phyloP scores from a whole-genome alignment of 2,113 vertebrate species.

The Tauraco erythrolophus region DNA sequence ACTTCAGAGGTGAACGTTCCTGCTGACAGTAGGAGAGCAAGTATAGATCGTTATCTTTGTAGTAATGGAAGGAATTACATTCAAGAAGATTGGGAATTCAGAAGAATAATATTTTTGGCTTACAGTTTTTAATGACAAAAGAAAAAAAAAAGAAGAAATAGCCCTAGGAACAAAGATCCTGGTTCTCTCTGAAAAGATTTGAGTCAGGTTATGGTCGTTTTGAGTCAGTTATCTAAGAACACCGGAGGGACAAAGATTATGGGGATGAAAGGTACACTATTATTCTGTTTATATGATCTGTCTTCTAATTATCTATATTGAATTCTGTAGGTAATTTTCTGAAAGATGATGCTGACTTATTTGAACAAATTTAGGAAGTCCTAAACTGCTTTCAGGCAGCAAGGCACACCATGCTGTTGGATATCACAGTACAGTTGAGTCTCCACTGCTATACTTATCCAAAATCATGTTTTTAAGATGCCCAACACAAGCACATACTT shows the following conservation, averaged over 20 bases:
- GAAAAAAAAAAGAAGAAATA: neutral
- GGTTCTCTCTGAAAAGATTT: neutral
- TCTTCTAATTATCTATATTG: constrained; percentile 52
- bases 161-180: constrained; percentile 42
- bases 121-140: neutral
- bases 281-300: constrained; percentile 49
- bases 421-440: neutral
- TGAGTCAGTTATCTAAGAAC: constrained; percentile 22
- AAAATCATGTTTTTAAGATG: neutral
- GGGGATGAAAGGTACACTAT: constrained; percentile 49
- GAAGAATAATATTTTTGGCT: neutral
- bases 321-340: constrained; percentile 57
- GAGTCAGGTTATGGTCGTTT: neutral
- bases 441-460: neutral
- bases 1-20: neutral
- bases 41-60: neutral
- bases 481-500: neutral
- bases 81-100: constrained; percentile 20
- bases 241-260: constrained; percentile 36
- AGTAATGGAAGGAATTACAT: neutral
- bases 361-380: constrained; percentile 36
- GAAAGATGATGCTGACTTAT: constrained; percentile 53
- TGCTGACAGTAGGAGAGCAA: constrained; percentile 17
- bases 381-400: constrained; percentile 1
- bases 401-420: neutral